Conservation (phyloP, 1,140 invertebrate species). For the Bradysia coprophila region DNA sequence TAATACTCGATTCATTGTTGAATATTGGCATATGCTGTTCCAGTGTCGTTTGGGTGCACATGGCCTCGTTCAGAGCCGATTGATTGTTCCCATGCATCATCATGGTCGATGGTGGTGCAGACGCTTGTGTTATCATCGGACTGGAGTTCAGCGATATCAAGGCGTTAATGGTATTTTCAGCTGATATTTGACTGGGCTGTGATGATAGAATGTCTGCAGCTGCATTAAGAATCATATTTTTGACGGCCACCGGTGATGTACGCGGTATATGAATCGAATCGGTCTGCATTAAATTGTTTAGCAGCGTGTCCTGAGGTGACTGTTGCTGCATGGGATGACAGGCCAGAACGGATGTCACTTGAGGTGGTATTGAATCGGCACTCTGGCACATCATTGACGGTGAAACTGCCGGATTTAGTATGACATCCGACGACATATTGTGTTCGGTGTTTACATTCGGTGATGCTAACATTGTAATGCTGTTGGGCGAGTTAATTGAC, state of each 20-base stretch:
- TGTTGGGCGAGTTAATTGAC: slow-evolving; percentile 5
- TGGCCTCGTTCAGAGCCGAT: neutral
- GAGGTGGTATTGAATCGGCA: slow-evolving; percentile 19
- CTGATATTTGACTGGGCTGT: slow-evolving; percentile 28
- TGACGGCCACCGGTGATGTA: slow-evolving; percentile 39
- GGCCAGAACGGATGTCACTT: slow-evolving; percentile 9
- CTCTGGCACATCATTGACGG: slow-evolving; percentile 29
- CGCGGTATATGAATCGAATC: slow-evolving; percentile 9
- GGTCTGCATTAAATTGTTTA: slow-evolving; percentile 6
- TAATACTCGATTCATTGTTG: neutral
- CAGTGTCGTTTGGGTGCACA: neutral
- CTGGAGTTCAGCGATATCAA: slow-evolving; percentile 29
- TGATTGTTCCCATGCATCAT: neutral
- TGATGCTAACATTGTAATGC: slow-evolving; percentile 9
- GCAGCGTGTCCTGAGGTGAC: neutral
- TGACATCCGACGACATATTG: slow-evolving; percentile 35
- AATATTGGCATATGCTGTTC: neutral
- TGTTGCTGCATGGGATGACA: neutral
- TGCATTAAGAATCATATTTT: slow-evolving; percentile 42
- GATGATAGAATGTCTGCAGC: slow-evolving; percentile 39
- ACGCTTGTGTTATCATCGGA: slow-evolving; percentile 12
- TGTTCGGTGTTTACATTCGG: slow-evolving; percentile 19
- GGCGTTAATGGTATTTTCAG: slow-evolving; percentile 28
- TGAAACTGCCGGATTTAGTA: slow-evolving; percentile 38
- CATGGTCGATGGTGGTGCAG: neutral